phyloP scores from a whole-genome alignment of 2,888 invertebrate species.

The Amorpha juglandis region DNA sequence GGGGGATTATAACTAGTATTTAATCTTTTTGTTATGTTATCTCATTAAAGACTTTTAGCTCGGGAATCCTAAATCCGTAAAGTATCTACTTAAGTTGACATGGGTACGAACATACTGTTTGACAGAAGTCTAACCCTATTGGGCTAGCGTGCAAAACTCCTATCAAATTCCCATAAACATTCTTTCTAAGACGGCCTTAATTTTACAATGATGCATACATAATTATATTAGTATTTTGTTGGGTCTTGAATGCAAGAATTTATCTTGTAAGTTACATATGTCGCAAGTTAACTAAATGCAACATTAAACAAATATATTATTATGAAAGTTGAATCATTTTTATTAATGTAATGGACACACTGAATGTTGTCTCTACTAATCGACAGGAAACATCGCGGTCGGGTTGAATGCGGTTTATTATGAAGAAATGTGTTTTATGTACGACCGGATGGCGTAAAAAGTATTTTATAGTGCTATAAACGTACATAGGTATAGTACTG shows the following conservation, averaged over 20 bases:
- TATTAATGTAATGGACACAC: not conserved
- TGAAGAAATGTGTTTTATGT: constrained; percentile 40
- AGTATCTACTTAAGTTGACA: no score
- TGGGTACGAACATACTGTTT: no score
- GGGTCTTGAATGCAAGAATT: no score
- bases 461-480: constrained; percentile 52
- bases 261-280: no score
- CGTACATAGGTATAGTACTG: constrained; percentile 28
- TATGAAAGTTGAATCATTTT: not conserved
- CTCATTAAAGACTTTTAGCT: no score
- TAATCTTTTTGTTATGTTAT: not conserved
- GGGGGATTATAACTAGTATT: not conserved
- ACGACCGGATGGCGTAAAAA: constrained; percentile 53
- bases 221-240: no score
- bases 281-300: not conserved
- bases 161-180: no score
- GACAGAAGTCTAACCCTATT: no score
- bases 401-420: constrained; percentile 32
- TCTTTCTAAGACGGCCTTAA: no score
- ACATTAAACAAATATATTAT: not conserved
- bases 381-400: constrained; percentile 24
- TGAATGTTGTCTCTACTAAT: constrained; percentile 13
- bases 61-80: no score
- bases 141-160: no score
- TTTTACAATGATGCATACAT: no score